Conservation (phyloP, 2,113 vertebrate species). For the Tychaedon coryphoeus region DNA sequence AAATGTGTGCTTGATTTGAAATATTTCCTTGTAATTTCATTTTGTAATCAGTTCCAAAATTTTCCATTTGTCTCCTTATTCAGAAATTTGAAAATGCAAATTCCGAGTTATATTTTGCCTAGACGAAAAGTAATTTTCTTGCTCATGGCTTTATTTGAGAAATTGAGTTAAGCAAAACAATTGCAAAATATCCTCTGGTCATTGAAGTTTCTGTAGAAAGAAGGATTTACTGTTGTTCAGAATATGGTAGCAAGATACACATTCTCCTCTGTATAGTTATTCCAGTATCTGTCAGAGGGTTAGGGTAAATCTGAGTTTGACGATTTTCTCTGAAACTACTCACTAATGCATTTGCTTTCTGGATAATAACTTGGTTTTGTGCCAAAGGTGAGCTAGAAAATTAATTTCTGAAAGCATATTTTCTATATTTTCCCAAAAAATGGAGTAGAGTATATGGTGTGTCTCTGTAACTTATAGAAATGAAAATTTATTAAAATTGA, state of each 20-base stretch:
- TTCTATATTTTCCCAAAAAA: neutral
- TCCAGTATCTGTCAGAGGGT: neutral
- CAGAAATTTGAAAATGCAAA: neutral
- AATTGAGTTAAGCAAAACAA: neutral
- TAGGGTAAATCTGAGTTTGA: neutral
- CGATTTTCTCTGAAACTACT: neutral
- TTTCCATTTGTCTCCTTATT: neutral
- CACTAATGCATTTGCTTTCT: neutral
- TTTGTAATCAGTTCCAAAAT: neutral
- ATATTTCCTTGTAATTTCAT: neutral
- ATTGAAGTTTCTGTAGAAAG: neutral
- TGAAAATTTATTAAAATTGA: neutral
- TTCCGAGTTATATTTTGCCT: neutral
- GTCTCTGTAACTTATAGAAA: neutral
- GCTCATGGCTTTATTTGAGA: neutral
- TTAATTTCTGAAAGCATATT: neutral
- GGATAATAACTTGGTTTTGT: neutral
- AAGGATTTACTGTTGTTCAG: neutral
- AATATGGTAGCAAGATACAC: neutral
- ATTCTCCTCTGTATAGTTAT: neutral
- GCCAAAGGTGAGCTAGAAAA: neutral
- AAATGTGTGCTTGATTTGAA: neutral
- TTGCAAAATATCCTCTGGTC: neutral
- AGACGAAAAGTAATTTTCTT: neutral
- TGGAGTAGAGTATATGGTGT: fast-evolving